Base-by-base conservation (phyloP, 1,140 invertebrate genomes). In the Gonioctena quinquepunctata region DNA sequence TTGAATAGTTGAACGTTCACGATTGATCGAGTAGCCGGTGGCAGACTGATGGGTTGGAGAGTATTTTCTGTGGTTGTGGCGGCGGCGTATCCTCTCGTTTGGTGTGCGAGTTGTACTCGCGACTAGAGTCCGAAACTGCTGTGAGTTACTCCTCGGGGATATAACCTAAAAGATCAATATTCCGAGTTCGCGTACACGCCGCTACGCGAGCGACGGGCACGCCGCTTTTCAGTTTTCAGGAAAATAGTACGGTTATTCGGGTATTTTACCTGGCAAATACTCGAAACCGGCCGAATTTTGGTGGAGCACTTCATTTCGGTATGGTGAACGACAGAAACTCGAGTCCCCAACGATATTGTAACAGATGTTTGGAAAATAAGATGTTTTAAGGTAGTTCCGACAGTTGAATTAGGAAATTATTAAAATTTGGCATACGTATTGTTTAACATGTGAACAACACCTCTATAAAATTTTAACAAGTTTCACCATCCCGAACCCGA, bases 81-180 rank as follows among this genome's bases (percentile, higher is more conserved):
- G 60, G 33, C 27, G 67, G 69, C 70, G 66, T 69, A 56, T 52
- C 50, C 54, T 59, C 63, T 64, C 72, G 72, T 65, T 56, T 62
- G 64, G 49, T 65, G 66, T 71, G 50, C 73, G 68, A 54, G 59
- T 70, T 67, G 65, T 70, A 66, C 71, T 76, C 66, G 72, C 74
- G 70, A 76, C 75, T 70, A 70, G 73, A 42, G 33, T 42, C 69
- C 27, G 54, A 71, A 76, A 71, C 56, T 66, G 69, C 69, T 70
- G 66, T 74, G 56, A 73, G 75, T 54, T 8, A 54, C 60, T 79
- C 76, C 78, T 77, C 70, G 69, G 78, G 78, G 78, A 79, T 76
- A 71, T 77, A 79, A 78, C 78, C 76, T 78, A 78, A 76, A 78
- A 79, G 75, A 79, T 79, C 78, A 74, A 79, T 79, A 79, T 76